These are phyloP conservation scores for Antheraea mylitta DNA, from an alignment of 1,140 invertebrate genomes.

Conservation along the genomic window DNA sequence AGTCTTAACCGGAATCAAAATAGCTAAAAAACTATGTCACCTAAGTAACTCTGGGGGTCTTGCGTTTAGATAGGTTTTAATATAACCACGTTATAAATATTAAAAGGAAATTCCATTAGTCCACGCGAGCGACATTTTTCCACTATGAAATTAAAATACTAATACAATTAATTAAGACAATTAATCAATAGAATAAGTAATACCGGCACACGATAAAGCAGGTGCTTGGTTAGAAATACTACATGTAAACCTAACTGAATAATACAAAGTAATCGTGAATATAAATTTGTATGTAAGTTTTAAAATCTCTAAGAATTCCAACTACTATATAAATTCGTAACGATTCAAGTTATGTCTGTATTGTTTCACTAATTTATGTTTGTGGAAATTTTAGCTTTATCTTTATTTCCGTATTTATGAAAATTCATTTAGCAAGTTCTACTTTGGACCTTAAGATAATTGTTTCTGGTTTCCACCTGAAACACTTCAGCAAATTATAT, in stretches of 20 bases:
- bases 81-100: background rate
- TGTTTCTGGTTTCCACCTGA: no score
- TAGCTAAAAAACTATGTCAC: background rate
- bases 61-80: background rate
- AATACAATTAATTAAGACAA: conserved; percentile 2
- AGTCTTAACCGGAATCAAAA: background rate
- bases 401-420: no score
- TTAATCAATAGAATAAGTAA: background rate
- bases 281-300: no score
- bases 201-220: background rate
- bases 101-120: background rate
- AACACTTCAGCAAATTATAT: no score
- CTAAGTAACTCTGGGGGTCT: background rate
- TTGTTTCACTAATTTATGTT: no score
- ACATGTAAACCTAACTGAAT: background rate
- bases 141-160: background rate
- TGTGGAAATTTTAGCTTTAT: no score
- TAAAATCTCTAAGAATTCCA: no score
- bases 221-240: background rate
- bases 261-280: background rate
- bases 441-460: no score
- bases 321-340: no score
- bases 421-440: no score
- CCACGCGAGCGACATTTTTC: background rate
- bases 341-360: no score